Evolutionary conservation across 2,797 vertebrate species (phyloP).

Genomic region (Myiothlypis chrysogaster): DNA sequence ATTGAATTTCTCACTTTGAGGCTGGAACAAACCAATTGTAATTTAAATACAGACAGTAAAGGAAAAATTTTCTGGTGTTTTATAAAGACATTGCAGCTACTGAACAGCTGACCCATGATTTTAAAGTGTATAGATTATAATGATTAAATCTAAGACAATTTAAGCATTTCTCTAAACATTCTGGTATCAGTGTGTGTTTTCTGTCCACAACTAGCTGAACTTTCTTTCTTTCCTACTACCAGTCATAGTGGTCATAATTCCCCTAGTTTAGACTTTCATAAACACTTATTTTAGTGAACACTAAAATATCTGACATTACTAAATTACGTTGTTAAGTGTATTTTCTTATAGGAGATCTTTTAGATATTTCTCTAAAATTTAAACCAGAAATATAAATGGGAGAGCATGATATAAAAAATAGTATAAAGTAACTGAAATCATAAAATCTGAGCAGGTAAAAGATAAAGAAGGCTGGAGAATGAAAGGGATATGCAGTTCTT

Average conservation of each 20-base stretch:
- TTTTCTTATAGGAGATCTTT: background rate
- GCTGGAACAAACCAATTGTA: background rate
- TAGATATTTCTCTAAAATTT: background rate
- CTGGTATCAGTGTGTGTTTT: background rate
- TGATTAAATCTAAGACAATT: conserved; percentile 9
- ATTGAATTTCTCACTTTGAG: background rate
- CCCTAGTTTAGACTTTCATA: background rate
- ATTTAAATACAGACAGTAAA: background rate
- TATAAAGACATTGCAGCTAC: background rate
- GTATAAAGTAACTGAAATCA: background rate
- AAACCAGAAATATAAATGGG: background rate
- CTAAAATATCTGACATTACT: background rate
- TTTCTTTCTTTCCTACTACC: background rate
- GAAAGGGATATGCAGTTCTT: background rate
- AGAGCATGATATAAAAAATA: background rate
- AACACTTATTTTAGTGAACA: background rate
- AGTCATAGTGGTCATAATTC: background rate
- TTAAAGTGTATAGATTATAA: conserved; percentile 35
- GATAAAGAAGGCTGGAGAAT: background rate
- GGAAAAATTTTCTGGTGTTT: background rate
- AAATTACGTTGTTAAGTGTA: background rate
- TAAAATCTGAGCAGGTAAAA: background rate
- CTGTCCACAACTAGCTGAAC: background rate
- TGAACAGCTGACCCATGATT: background rate
- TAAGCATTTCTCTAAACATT: conserved; percentile 19